These are phyloP conservation scores for Campoletis sonorensis DNA, from an alignment of 1,140 invertebrate species.

Conservation along the genomic window DNA sequence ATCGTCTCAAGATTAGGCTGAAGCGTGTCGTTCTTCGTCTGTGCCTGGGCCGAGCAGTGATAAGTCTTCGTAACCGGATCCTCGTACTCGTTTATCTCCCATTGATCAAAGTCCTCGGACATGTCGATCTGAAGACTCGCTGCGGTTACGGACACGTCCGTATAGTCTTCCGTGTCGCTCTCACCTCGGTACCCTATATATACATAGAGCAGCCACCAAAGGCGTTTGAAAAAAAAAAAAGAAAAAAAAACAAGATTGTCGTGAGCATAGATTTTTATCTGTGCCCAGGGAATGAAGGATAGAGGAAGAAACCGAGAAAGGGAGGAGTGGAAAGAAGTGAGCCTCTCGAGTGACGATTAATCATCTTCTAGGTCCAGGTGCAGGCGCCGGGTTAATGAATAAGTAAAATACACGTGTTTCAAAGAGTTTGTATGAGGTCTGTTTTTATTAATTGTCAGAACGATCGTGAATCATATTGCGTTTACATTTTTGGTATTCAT, in stretches of 20 bases:
- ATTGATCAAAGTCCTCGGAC: constrained; percentile 56
- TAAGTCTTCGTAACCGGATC: constrained; percentile 56
- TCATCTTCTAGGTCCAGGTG: constrained; percentile 26
- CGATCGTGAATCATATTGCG: background rate
- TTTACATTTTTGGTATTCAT: background rate
- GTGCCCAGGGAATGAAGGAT: background rate
- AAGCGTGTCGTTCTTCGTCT: constrained; percentile 48
- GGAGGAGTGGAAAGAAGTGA: background rate
- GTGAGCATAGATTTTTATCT: constrained; percentile 44
- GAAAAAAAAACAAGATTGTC: constrained; percentile 38
- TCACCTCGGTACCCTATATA: constrained; percentile 47
- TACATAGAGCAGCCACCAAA: constrained; percentile 23
- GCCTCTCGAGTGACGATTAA: constrained; percentile 24
- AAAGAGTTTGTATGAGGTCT: background rate
- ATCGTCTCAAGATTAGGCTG: constrained; percentile 51
- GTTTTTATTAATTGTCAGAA: background rate
- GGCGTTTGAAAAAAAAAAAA: constrained; percentile 45
- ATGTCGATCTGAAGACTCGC: constrained; percentile 49
- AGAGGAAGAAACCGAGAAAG: background rate
- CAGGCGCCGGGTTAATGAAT: background rate
- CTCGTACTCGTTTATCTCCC: constrained; percentile 53
- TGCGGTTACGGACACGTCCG: constrained; percentile 49
- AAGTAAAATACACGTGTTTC: background rate
- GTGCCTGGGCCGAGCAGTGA: constrained; percentile 51
- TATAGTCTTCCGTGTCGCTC: constrained; percentile 51